Conservation (phyloP, 2,888 invertebrate genomes). For the Tenthredo distinguenda region DNA sequence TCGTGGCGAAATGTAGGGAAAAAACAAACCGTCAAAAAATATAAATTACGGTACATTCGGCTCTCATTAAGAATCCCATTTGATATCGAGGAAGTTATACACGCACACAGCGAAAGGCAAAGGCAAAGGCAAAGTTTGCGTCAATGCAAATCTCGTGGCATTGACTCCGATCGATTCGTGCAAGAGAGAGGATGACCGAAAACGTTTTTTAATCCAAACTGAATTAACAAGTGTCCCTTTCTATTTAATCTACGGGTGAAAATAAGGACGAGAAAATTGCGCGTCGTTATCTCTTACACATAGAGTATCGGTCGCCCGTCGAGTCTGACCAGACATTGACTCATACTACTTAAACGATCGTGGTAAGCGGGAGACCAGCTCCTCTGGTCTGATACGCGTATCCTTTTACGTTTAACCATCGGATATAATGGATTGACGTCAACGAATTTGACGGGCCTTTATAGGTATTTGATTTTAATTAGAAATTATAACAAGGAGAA, state of each 20-base stretch:
- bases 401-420: background rate
- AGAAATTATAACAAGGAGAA: background rate
- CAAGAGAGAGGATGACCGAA: background rate
- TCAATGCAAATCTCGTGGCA: slow-evolving; percentile 11
- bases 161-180: background rate
- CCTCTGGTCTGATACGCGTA: background rate
- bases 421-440: background rate
- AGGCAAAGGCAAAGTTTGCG: background rate
- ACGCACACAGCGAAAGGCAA: background rate
- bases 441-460: background rate
- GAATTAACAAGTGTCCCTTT: background rate
- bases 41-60: background rate
- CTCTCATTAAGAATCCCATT: too few relatives aligned
- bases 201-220: background rate
- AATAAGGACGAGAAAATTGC: background rate
- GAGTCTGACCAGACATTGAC: slow-evolving; percentile 25
- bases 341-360: slow-evolving; percentile 7
- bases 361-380: background rate
- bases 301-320: background rate
- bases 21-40: background rate
- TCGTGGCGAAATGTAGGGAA: background rate
- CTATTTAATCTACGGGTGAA: background rate
- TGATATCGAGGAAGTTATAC: background rate
- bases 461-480: background rate
- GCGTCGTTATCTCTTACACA: background rate